Conservation (phyloP, 2,113 vertebrate genomes). For the Mesembrinibis cayennensis region DNA sequence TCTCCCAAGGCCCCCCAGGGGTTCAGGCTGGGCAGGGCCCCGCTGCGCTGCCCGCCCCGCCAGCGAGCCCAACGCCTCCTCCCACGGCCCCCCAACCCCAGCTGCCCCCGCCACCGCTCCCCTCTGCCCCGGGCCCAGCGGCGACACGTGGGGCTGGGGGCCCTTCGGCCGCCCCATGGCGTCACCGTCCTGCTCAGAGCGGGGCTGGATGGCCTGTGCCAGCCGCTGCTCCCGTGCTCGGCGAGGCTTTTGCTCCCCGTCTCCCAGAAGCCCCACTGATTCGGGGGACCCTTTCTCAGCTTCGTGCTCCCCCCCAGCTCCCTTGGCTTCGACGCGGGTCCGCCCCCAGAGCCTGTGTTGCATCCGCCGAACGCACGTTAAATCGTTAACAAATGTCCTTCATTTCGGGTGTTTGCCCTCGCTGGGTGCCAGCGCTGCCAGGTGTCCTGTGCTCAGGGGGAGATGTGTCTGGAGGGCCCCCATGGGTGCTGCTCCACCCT, state of each 20-base stretch:
- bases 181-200: not conserved
- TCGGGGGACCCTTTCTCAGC: not conserved
- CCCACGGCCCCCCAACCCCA: not conserved
- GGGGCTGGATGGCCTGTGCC: rapidly evolving
- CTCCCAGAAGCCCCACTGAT: not conserved
- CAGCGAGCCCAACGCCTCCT: rapidly evolving
- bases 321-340: rapidly evolving
- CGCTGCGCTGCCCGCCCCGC: too few species aligned
- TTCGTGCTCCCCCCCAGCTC: rapidly evolving
- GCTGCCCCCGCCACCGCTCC: rapidly evolving
- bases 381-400: not conserved
- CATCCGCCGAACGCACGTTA: not conserved
- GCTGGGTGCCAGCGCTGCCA: not conserved
- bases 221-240: rapidly evolving
- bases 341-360: too few species aligned
- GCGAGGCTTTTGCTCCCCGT: not conserved
- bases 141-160: rapidly evolving
- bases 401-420: rapidly evolving
- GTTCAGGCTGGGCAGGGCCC: not conserved
- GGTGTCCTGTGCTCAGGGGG: too few species aligned
- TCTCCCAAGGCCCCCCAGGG: not conserved
- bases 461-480: not conserved
- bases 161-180: rapidly evolving
- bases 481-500: not conserved
- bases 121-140: too few species aligned